Evolutionary conservation across 2,888 invertebrate genomes (phyloP).

Genomic region (Leucozona laternaria): DNA sequence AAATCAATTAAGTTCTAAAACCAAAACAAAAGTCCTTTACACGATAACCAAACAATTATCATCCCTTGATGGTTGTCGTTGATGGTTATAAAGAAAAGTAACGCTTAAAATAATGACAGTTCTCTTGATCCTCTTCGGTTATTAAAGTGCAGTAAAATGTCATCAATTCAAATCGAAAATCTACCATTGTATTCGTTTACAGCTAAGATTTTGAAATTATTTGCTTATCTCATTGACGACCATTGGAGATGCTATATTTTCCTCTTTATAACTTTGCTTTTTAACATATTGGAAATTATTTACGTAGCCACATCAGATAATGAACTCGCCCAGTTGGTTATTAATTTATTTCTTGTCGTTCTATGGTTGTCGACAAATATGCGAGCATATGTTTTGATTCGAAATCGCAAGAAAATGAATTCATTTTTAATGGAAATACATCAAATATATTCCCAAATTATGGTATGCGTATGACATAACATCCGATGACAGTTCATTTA

Average conservation of each 20-base stretch:
- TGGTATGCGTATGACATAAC: slow-evolving; percentile 9
- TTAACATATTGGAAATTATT: slow-evolving; percentile 47
- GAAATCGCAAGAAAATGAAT: slow-evolving; percentile 56
- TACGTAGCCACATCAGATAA: slow-evolving; percentile 37
- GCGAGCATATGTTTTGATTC: slow-evolving; percentile 35
- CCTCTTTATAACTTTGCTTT: slow-evolving; percentile 3
- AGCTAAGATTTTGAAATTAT: slow-evolving; percentile 64
- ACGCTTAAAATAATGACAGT: background rate
- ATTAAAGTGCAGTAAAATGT: background rate
- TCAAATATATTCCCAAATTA: slow-evolving; percentile 45
- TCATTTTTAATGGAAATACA: slow-evolving; percentile 46
- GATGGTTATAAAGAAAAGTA: slow-evolving; percentile 7
- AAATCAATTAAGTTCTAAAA: slow-evolving; percentile 5
- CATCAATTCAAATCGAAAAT: slow-evolving; percentile 46
- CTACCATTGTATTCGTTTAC: slow-evolving; percentile 60
- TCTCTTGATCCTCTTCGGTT: background rate
- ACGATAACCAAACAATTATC: slow-evolving; percentile 4
- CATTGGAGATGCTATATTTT: slow-evolving; percentile 63
- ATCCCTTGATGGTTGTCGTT: background rate
- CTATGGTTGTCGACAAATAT: slow-evolving; percentile 55
- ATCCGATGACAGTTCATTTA: too few relatives aligned
- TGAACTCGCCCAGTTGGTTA: slow-evolving; percentile 42
- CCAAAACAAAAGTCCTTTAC: slow-evolving; percentile 45
- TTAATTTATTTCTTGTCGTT: slow-evolving; percentile 49
- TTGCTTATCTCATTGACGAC: slow-evolving; percentile 54